These are phyloP conservation scores for Lithobates pipiens DNA, from an alignment of 2,797 vertebrate genomes.

Conservation along the genomic window DNA sequence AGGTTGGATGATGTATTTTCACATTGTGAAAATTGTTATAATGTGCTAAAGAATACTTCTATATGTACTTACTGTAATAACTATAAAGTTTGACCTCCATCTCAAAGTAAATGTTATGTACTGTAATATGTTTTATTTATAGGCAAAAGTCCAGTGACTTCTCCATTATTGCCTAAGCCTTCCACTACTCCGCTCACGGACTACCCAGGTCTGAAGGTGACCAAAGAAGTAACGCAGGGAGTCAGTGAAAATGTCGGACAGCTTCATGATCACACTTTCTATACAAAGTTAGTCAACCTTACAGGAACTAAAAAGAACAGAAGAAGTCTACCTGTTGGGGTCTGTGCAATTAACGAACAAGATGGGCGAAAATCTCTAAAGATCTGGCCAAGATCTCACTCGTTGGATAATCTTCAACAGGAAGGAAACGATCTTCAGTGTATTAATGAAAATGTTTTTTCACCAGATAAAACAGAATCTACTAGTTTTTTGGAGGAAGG, in stretches of 20 bases:
- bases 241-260: conserved; percentile 76
- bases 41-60: background rate
- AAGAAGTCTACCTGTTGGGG: conserved; percentile 77
- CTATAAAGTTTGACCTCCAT: background rate
- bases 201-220: conserved; percentile 83
- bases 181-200: conserved; percentile 80
- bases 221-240: conserved; percentile 78
- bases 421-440: conserved; percentile 68
- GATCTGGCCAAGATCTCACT: conserved; percentile 88
- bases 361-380: conserved; percentile 74
- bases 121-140: conserved; percentile 68
- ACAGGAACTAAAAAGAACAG: conserved; percentile 78
- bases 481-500: conserved; percentile 39
- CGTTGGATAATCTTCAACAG: conserved; percentile 88
- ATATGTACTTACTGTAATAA: background rate
- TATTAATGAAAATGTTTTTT: conserved; percentile 58
- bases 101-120: background rate
- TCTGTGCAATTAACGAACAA: conserved; percentile 91
- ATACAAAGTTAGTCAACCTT: conserved; percentile 73
- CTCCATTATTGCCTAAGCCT: conserved; percentile 79
- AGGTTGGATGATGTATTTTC: background rate
- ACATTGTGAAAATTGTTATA: background rate
- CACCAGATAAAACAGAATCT: conserved; percentile 66
- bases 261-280: conserved; percentile 72
- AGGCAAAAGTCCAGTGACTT: conserved; percentile 87